Percentiles rank a stretch among this genome's conserved stretches.
These are phyloP conservation scores for Lathamus discolor DNA, from an alignment of 2,113 vertebrate genomes.

Conservation along the genomic window DNA sequence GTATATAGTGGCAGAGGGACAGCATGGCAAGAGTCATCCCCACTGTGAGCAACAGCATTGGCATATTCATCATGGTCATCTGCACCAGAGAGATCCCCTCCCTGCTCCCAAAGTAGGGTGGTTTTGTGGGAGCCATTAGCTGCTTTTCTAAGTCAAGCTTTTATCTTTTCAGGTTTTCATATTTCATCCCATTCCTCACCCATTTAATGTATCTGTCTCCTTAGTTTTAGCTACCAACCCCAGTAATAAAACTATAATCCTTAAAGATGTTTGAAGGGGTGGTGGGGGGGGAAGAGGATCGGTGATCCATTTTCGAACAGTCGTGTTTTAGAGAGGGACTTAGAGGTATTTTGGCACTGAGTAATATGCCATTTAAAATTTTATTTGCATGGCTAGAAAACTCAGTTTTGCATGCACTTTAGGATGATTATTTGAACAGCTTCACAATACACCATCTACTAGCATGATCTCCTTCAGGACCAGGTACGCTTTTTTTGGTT, in stretches of 20 bases:
- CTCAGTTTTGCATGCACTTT: neutral
- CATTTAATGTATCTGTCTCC: neutral
- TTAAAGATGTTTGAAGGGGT: neutral
- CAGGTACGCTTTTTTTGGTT: neutral
- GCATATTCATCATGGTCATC: neutral
- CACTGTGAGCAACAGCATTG: neutral
- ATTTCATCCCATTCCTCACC: neutral
- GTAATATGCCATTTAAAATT: neutral
- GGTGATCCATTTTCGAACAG: neutral
- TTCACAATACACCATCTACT: neutral
- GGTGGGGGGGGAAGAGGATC: accelerated
- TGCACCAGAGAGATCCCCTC: neutral
- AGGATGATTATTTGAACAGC: neutral
- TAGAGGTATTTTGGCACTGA: neutral
- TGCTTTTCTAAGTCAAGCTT: neutral
- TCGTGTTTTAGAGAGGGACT: neutral
- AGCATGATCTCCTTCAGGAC: neutral
- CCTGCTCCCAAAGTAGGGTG: neutral
- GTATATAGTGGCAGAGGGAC: neutral
- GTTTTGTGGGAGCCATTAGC: neutral
- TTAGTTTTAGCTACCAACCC: neutral
- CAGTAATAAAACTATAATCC: neutral
- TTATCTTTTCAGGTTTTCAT: neutral
- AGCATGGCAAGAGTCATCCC: neutral
- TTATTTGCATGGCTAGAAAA: neutral